Base-by-base conservation (phyloP, 2,888 invertebrate species). In the Tetramorium bicarinatum region DNA sequence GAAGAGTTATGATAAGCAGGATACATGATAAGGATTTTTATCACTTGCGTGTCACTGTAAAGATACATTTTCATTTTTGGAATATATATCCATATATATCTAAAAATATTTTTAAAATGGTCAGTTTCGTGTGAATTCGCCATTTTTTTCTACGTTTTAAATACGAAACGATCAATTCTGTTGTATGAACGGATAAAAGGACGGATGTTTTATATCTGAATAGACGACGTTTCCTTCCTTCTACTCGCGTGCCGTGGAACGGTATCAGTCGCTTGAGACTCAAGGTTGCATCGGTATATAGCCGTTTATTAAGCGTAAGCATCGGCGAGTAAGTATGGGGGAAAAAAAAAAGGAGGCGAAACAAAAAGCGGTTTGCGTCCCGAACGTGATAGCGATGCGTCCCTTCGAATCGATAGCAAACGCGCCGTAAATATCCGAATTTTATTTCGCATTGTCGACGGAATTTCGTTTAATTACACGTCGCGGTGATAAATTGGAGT, bases 381-480 rank as follows among this genome's bases (percentile, higher is more conserved):
- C 25, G 56, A 56, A 62, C 34, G 15, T 15, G n/a, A 13, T 4
- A n/a, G 59, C 9, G 18, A 34, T 34, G n/a, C 13, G 15, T 47
- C n/a, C n/a, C 52, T 54, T 54, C 38, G 76, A 77, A 66, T 15
- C 52, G 64, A 77, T 52, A 41, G 21, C 41, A 52, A 25, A 25
- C n/a, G 15, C 49, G 18, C 21, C 56, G 72, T 56, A 72, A 72
- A 74, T 74, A 74, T 11, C 21, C 41, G 38, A 75, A 38, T 41
- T 54, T 41, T 29, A 44, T 67, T 18, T 44, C 54, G 54, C 44
- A 67, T 44, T 44, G 54, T 67, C 67, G 67, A 34, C 34, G n/a
- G 44, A 18, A 67, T 77, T 61, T 44, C 44, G 29, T 67, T 77
- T 77, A 77, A 77, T 77, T 77, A 56, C 54, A 77, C 44, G 44